phyloP scores from a whole-genome alignment of 2,888 invertebrate species.

The Stegana nigrithorax region DNA sequence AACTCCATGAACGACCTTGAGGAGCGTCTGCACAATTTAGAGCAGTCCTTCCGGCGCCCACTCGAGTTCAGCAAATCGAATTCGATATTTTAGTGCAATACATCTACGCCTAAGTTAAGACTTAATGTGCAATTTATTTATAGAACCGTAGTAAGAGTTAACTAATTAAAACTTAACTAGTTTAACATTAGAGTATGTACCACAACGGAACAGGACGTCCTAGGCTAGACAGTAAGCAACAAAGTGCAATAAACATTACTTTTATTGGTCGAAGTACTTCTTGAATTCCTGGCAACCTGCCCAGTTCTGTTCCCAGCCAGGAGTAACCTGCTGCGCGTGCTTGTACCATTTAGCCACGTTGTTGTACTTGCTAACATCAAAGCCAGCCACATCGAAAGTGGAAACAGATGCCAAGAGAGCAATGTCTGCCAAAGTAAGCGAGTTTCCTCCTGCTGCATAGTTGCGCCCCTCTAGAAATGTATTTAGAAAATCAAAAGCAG shows the following conservation, averaged over 20 bases:
- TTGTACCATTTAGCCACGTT: slow-evolving; percentile 77
- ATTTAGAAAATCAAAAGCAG: slow-evolving; percentile 77
- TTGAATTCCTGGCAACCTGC: slow-evolving; percentile 72
- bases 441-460: slow-evolving; percentile 79
- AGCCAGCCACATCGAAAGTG: slow-evolving; percentile 75
- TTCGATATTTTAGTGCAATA: slow-evolving; percentile 47
- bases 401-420: slow-evolving; percentile 77
- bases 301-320: slow-evolving; percentile 74
- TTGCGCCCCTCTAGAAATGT: slow-evolving; percentile 78
- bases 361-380: slow-evolving; percentile 77
- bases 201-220: too few species aligned
- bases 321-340: slow-evolving; percentile 72
- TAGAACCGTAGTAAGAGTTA: too few species aligned
- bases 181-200: too few species aligned
- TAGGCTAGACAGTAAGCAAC: too few species aligned
- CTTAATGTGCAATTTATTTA: too few species aligned
- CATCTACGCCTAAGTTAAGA: too few species aligned
- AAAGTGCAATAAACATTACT: slow-evolving; percentile 48
- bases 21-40: slow-evolving; percentile 66
- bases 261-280: slow-evolving; percentile 39
- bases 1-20: slow-evolving; percentile 68
- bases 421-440: slow-evolving; percentile 83
- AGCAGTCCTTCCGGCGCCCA: slow-evolving; percentile 66
- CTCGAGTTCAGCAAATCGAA: slow-evolving; percentile 64
- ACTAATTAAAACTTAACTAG: too few species aligned